phyloP scores from a whole-genome alignment of 2,888 invertebrate genomes.

The Bellardia pandia region DNA sequence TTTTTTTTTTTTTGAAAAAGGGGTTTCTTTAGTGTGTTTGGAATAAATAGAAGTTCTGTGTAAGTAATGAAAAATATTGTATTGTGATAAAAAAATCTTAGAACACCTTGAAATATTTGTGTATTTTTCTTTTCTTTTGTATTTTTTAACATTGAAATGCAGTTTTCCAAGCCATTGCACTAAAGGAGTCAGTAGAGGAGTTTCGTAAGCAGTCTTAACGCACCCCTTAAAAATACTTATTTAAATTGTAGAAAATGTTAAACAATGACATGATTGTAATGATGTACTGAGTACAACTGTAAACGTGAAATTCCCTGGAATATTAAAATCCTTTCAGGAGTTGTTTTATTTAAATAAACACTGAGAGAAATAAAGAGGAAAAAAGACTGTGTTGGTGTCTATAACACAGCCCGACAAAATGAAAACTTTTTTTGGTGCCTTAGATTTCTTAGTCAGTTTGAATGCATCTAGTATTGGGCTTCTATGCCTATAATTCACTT shows the following conservation, averaged over 20 bases:
- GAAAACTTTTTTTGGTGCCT: too few relatives aligned
- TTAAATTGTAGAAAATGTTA: neutral
- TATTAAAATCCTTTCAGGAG: constrained; percentile 25
- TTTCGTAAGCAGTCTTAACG: constrained; percentile 12
- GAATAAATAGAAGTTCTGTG: neutral
- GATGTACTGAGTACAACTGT: neutral
- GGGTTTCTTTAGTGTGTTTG: constrained; percentile 15
- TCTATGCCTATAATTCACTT: too few relatives aligned
- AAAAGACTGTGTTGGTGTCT: too few relatives aligned
- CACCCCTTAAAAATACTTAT: constrained; percentile 39
- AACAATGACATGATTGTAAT: constrained; percentile 36
- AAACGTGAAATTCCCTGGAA: constrained; percentile 38
- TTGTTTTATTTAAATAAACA: neutral
- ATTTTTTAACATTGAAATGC: constrained; percentile 59
- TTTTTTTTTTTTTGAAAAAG: constrained; percentile 22
- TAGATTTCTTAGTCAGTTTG: too few relatives aligned
- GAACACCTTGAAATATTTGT: constrained; percentile 69
- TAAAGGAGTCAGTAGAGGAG: constrained; percentile 57
- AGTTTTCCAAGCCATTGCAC: constrained; percentile 64
- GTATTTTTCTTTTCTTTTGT: neutral
- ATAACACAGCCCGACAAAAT: too few relatives aligned
- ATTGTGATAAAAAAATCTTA: constrained; percentile 68
- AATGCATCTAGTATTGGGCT: too few relatives aligned
- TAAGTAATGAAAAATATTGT: constrained; percentile 63
- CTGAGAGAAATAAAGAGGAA: neutral